Evolutionary conservation across 1,140 invertebrate species (phyloP).

Genomic region (Microplitis mediator): DNA sequence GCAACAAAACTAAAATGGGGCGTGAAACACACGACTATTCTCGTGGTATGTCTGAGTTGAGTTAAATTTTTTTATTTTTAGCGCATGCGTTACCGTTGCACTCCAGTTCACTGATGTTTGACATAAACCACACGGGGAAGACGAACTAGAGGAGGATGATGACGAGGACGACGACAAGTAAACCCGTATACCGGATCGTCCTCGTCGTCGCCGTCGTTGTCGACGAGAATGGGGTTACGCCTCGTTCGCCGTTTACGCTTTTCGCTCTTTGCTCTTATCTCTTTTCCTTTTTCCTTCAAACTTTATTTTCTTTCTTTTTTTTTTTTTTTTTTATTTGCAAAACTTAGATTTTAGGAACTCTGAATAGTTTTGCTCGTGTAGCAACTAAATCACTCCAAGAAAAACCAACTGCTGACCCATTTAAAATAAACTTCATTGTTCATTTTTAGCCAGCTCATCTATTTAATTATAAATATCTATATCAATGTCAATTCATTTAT

Average conservation of each 20-base stretch:
- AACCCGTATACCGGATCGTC: slow-evolving; percentile 3
- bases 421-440: not conserved
- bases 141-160: too few species aligned
- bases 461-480: not conserved
- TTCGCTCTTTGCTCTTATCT: not conserved
- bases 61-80: not conserved
- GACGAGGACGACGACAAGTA: too few species aligned
- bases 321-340: not conserved
- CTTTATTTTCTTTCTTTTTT: not conserved
- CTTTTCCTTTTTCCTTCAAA: not conserved
- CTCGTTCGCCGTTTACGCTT: not conserved
- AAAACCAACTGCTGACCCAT: not conserved
- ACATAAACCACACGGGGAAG: slow-evolving; percentile 15
- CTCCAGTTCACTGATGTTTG: slow-evolving; percentile 9
- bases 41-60: slow-evolving; percentile 1
- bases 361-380: not conserved
- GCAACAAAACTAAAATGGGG: slow-evolving; percentile 6
- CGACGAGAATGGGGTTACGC: slow-evolving; percentile 21
- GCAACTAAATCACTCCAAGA: not conserved
- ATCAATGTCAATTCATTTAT: not conserved
- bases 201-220: too few species aligned
- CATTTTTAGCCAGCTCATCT: too few species aligned
- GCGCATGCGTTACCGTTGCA: slow-evolving; percentile 19
- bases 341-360: too few species aligned
- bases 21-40: slow-evolving; percentile 16